Conservation (phyloP, 2,888 invertebrate genomes). For the Dasypolia templi region DNA sequence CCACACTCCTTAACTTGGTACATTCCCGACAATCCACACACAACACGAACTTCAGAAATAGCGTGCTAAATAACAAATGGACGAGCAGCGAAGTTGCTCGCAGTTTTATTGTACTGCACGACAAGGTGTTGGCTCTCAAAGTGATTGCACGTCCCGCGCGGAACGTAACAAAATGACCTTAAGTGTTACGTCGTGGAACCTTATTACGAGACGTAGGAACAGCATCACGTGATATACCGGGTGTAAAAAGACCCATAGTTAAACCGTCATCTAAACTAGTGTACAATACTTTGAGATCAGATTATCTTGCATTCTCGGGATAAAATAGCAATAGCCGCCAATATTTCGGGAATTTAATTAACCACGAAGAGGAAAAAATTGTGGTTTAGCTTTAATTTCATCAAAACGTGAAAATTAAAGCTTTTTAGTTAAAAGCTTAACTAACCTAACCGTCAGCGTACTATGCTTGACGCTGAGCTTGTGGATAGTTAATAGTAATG, state of each 20-base stretch:
- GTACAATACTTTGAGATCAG: not conserved
- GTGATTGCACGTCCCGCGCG: constrained; percentile 66
- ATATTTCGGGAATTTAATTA: too few species aligned
- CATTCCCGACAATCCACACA: constrained; percentile 28
- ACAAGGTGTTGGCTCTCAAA: constrained; percentile 68
- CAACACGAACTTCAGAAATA: constrained; percentile 50
- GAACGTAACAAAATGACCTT: constrained; percentile 54
- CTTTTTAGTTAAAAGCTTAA: too few species aligned
- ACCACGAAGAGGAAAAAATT: not conserved
- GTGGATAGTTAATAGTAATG: not conserved
- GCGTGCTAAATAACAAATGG: constrained; percentile 67
- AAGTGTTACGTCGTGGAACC: constrained; percentile 26
- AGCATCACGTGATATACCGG: not conserved
- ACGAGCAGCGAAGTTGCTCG: constrained; percentile 62
- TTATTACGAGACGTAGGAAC: constrained; percentile 6
- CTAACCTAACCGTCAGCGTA: not conserved
- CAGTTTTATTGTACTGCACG: constrained; percentile 63
- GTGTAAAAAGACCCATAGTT: not conserved
- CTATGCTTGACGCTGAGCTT: not conserved
- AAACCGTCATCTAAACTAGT: not conserved
- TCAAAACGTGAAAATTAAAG: not conserved
- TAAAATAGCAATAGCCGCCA: not conserved
- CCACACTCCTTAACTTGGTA: not conserved
- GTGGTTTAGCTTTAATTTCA: not conserved
- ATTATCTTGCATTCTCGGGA: not conserved